These are phyloP conservation scores for Chionis minor DNA, from an alignment of 2,113 vertebrate genomes.

Conservation along the genomic window DNA sequence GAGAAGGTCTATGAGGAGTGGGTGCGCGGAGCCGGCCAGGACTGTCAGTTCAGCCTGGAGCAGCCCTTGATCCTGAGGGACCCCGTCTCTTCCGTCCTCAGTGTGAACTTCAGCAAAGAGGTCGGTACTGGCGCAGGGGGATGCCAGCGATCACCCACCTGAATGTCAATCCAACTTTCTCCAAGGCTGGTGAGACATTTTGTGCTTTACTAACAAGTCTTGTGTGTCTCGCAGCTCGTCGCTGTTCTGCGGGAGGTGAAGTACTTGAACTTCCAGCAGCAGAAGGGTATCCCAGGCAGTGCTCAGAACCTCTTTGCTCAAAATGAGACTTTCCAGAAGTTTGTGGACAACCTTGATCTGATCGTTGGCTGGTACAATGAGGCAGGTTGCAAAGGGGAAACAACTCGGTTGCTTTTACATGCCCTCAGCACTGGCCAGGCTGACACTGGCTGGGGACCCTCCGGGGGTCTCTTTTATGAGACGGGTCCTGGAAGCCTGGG, in stretches of 20 bases:
- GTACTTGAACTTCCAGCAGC: slow-evolving; percentile 75
- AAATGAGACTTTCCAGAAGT: slow-evolving; percentile 71
- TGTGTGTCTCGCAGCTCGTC: slow-evolving; percentile 57
- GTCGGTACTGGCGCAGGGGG: neutral
- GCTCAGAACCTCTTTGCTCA: slow-evolving; percentile 67
- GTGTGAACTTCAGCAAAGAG: slow-evolving; percentile 77
- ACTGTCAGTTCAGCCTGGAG: slow-evolving; percentile 75
- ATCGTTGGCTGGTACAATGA: slow-evolving; percentile 82
- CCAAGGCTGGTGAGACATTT: neutral
- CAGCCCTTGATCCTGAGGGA: slow-evolving; percentile 74
- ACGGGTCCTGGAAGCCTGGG: accelerated
- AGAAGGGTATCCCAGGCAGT: slow-evolving; percentile 48
- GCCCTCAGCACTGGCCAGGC: neutral
- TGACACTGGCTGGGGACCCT: neutral
- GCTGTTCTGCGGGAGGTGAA: slow-evolving; percentile 78
- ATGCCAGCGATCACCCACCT: accelerated
- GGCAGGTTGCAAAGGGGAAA: slow-evolving; percentile 39
- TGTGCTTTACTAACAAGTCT: accelerated
- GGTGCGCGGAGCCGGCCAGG: slow-evolving; percentile 44
- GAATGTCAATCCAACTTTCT: accelerated
- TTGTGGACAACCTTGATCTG: slow-evolving; percentile 75
- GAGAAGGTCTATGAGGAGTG: slow-evolving; percentile 56
- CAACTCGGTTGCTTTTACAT: accelerated
- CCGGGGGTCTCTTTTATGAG: too few relatives aligned
- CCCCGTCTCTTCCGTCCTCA: slow-evolving; percentile 1